Evolutionary conservation across 2,797 vertebrate species (phyloP).

Genomic region (Spea hammondii): DNA sequence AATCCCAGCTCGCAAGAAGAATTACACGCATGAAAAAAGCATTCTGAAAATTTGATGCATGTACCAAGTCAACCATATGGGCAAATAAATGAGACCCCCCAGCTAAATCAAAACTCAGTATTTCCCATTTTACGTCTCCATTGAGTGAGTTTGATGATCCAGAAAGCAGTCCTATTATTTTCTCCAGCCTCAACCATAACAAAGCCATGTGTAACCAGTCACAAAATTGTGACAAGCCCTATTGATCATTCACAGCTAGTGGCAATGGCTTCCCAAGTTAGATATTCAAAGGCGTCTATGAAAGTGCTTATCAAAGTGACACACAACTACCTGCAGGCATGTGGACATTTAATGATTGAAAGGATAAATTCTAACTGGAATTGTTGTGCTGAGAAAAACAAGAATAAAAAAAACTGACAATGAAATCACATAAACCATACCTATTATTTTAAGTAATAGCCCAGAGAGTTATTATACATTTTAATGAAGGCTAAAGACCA

Average conservation of each 20-base stretch:
- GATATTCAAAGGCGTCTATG: background rate
- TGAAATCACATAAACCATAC: too few species aligned
- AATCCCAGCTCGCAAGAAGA: background rate
- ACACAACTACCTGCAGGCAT: background rate
- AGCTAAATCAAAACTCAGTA: background rate
- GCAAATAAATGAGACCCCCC: constrained; percentile 3
- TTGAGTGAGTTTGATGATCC: constrained; percentile 12
- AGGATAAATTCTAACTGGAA: too few species aligned
- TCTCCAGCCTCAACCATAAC: constrained; percentile 6
- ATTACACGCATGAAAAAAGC: background rate
- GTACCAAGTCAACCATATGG: background rate
- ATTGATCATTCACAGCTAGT: background rate
- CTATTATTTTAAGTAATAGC: too few species aligned
- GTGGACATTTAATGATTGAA: background rate
- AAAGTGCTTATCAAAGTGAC: background rate
- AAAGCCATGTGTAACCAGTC: constrained; percentile 16
- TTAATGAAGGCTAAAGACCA: too few species aligned
- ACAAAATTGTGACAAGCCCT: constrained; percentile 10
- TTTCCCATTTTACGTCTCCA: constrained; percentile 1
- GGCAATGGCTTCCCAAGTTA: constrained; percentile 1
- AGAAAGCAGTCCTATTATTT: constrained; percentile 13
- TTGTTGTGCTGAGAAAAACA: too few species aligned
- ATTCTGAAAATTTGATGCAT: background rate
- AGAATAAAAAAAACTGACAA: too few species aligned
- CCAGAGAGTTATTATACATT: too few species aligned